Percentiles rank a stretch among this genome's conserved stretches.
These are phyloP conservation scores for Gobius niger DNA, from an alignment of 2,113 vertebrate genomes.

Conservation along the genomic window DNA sequence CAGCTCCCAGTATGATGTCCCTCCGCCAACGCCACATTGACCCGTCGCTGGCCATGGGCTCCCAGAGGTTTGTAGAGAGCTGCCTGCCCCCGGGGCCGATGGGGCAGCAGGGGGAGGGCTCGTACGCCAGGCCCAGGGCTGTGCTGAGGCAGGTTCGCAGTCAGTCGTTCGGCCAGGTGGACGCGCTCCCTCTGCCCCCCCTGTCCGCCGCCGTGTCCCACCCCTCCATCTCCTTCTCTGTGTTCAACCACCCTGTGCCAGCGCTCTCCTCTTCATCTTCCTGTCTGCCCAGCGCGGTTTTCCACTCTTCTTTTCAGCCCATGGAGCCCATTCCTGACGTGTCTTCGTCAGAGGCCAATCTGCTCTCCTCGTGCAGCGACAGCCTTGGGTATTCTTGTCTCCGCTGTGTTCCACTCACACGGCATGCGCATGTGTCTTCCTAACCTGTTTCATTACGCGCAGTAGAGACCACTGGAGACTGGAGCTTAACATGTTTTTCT, in stretches of 20 bases:
- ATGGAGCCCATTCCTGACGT: conserved; percentile 89
- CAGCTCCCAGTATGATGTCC: conserved; percentile 90
- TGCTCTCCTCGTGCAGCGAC: conserved; percentile 74
- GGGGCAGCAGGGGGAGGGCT: conserved; percentile 79
- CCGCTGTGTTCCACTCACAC: conserved; percentile 53
- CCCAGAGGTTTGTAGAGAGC: conserved; percentile 99
- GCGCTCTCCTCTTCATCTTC: conserved; percentile 58
- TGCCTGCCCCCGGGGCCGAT: conserved; percentile 76
- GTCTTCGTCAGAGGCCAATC: conserved; percentile 81
- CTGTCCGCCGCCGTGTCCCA: conserved; percentile 75
- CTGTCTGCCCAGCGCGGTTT: conserved; percentile 71
- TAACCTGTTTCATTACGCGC: conserved; percentile 7
- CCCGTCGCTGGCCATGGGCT: conserved; percentile 86
- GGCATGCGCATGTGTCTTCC: conserved; percentile 57
- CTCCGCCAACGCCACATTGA: conserved; percentile 94
- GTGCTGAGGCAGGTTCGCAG: conserved; percentile 84
- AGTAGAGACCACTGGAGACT: not conserved
- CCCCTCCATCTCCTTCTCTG: conserved; percentile 70
- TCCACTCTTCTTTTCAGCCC: conserved; percentile 90
- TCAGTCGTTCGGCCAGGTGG: conserved; percentile 85
- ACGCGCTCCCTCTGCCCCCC: conserved; percentile 77
- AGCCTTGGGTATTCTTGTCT: conserved; percentile 85
- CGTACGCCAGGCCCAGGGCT: conserved; percentile 75
- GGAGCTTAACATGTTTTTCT: not conserved
- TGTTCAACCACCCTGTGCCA: conserved; percentile 66